These are phyloP conservation scores for Ichneumoninae sp. DNA, from an alignment of 2,888 invertebrate genomes.

Conservation along the genomic window DNA sequence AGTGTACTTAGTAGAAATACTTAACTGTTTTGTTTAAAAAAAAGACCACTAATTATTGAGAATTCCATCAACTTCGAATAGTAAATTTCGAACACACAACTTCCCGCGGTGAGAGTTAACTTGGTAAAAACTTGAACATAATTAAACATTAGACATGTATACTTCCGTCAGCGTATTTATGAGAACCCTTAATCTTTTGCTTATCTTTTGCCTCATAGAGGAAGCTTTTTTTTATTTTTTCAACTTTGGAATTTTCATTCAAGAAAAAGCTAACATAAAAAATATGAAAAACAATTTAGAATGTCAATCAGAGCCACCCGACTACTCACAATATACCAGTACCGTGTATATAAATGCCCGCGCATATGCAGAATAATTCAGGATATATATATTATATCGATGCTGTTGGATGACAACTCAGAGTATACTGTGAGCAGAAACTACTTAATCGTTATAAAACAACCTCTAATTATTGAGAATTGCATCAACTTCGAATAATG, in stretches of 20 bases:
- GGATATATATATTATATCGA: not conserved
- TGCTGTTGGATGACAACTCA: not conserved
- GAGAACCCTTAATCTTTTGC: too few relatives aligned
- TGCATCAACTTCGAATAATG: not conserved
- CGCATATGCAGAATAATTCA: not conserved
- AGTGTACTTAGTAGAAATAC: not conserved
- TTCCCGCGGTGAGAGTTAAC: too few relatives aligned
- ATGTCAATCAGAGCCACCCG: conserved; percentile 13
- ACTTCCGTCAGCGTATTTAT: too few relatives aligned
- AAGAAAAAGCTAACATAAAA: not conserved
- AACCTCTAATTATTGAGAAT: not conserved
- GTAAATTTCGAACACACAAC: not conserved
- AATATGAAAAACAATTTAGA: not conserved
- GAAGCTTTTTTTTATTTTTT: too few relatives aligned
- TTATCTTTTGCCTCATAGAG: too few relatives aligned
- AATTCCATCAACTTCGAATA: not conserved
- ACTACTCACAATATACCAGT: conserved; percentile 14
- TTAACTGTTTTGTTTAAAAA: not conserved
- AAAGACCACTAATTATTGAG: too few relatives aligned
- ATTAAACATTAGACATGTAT: too few relatives aligned
- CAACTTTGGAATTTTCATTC: too few relatives aligned
- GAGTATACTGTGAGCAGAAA: not conserved
- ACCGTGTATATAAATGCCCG: conserved; percentile 9
- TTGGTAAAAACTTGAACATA: too few relatives aligned
- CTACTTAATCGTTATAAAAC: not conserved